These are phyloP conservation scores for Prolemur simus DNA, from an alignment of 2,113 vertebrate species.

Conservation along the genomic window DNA sequence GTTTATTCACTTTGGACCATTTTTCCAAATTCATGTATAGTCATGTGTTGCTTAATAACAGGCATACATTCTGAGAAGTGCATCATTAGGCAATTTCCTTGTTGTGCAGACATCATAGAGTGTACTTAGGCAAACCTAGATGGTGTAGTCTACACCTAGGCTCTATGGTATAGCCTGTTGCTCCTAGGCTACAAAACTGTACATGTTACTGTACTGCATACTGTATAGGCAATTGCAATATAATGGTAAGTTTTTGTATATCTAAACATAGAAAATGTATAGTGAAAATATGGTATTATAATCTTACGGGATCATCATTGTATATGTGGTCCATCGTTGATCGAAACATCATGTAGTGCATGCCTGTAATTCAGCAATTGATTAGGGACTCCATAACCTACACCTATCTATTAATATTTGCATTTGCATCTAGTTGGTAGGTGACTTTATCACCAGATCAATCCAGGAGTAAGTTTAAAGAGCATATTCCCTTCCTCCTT, in stretches of 20 bases:
- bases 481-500: background rate
- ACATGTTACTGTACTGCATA: background rate
- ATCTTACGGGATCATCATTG: background rate
- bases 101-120: background rate
- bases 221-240: background rate
- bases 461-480: background rate
- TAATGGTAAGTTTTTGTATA: background rate
- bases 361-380: background rate
- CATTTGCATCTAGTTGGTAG: background rate
- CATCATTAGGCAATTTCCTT: background rate
- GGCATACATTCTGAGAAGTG: background rate
- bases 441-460: background rate
- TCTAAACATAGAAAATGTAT: background rate
- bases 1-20: background rate
- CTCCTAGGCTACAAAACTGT: background rate
- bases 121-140: background rate
- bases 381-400: background rate
- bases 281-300: background rate
- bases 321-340: background rate
- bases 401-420: background rate
- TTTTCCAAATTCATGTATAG: constrained; percentile 1
- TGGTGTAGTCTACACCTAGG: background rate
- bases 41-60: background rate
- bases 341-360: background rate
- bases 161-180: background rate